Evolutionary conservation across 2,888 invertebrate species (phyloP).

Genomic region (Caenorhabditis drosophilae): DNA sequence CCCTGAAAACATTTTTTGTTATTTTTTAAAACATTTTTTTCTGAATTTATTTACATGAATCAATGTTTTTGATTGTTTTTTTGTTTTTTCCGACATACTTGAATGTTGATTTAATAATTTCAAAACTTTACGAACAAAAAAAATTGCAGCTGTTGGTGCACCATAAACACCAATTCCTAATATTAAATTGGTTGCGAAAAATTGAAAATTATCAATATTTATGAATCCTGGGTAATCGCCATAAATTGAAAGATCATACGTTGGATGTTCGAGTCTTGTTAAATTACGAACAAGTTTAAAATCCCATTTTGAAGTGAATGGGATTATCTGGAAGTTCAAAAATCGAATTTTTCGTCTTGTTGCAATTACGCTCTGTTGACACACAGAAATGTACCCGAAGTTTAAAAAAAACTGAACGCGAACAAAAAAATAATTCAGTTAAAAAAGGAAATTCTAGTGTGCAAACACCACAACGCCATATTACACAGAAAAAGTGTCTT

Average conservation of each 20-base stretch:
- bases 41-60: constrained; percentile 9
- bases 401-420: no score
- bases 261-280: constrained; percentile 15
- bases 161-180: constrained; percentile 27
- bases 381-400: not conserved
- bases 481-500: no score
- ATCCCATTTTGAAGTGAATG: constrained; percentile 24
- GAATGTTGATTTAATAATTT: constrained; percentile 15
- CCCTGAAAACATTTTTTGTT: constrained; percentile 6
- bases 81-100: constrained; percentile 30
- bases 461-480: no score
- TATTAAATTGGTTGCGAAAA: constrained; percentile 14
- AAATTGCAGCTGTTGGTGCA: constrained; percentile 11
- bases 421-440: no score
- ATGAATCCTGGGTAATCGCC: constrained; percentile 17
- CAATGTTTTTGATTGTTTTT: constrained; percentile 26
- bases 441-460: no score
- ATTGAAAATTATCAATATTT: constrained; percentile 13
- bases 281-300: constrained; percentile 8
- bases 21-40: not conserved
- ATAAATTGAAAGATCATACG: constrained; percentile 22
- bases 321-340: constrained; percentile 11
- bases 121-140: constrained; percentile 22
- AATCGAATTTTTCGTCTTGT: not conserved
- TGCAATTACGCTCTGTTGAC: not conserved